These are phyloP conservation scores for Murina feae DNA, from an alignment of 2,113 vertebrate genomes.

Conservation along the genomic window DNA sequence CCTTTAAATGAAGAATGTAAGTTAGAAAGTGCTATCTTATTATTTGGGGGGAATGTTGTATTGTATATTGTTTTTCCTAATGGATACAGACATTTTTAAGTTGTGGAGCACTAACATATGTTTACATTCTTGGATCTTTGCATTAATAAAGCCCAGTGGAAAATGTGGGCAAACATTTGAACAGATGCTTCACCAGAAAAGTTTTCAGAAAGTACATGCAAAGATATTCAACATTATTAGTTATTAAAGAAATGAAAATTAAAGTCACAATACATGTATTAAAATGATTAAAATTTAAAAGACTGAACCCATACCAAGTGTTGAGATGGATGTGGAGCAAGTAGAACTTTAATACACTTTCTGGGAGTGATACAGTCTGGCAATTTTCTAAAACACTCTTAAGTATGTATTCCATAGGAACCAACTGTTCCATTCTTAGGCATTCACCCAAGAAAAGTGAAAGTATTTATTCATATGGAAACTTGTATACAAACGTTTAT, in stretches of 20 bases:
- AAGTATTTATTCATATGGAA: background rate
- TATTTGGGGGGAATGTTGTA: background rate
- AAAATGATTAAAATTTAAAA: constrained; percentile 1
- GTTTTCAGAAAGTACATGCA: background rate
- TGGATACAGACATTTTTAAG: background rate
- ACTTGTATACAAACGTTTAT: background rate
- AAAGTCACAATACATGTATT: background rate
- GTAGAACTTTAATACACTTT: background rate
- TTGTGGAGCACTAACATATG: background rate
- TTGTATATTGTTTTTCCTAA: background rate
- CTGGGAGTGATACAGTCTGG: background rate
- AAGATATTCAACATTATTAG: background rate
- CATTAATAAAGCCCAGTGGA: background rate
- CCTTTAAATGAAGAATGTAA: background rate
- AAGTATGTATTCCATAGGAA: background rate
- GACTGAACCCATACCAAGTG: background rate
- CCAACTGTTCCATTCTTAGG: background rate
- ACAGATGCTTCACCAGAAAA: background rate
- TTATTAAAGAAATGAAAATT: constrained; percentile 4
- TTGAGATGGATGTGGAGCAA: background rate
- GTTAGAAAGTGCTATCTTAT: background rate
- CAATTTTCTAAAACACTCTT: background rate
- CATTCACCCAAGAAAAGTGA: constrained; percentile 5
- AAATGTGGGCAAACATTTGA: background rate
- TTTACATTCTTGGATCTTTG: constrained; percentile 1